Base-by-base conservation (phyloP, 1,140 invertebrate genomes). In the Chironomus tepperi region DNA sequence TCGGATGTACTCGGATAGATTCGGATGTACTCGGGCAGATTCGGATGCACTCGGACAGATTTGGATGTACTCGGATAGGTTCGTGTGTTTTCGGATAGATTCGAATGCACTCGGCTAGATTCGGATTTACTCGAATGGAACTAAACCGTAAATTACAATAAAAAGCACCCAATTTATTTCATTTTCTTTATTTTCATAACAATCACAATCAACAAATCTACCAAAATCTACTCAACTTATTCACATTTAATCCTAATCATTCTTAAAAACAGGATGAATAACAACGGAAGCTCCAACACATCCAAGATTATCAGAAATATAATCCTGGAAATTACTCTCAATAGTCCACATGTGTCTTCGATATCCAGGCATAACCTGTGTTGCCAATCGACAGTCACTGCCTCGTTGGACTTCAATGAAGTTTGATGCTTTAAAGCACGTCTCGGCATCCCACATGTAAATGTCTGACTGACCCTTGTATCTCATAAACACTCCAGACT, bases 261-360 rank as follows among this genome's bases (percentile, higher is more conserved):
- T 81, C 73, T 83, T 83, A n/a, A 84, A 79, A 7, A 87, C 78
- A 0, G 87, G 86, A 80, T 86, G 85, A 16, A 88, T 78, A 0
- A 80, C 77, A 18, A 87, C 83, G 9, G 85, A 86, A 5, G 86
- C 82, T 18, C 84, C 87, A 77, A 83, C 80, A 78, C 87, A 87
- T 42, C 88, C 87, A 43, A 86, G 85, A 16, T 82, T 84, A 75
- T 86, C 84, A 6, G 83, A 79, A 43, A 89, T 84, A 76, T 85
- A 89, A 79, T 89, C 88, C 16, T 85, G 86, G 80, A 89, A 88
- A 77, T 89, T 89, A 76, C 86, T 87, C 77, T 89, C 88, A 75
- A 89, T 79, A 1, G 84, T 83, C 86, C 88, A 88, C 84, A 89
- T 87, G 10, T 86, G 82, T 10, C 81, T 80, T 77, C 84, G 86